Evolutionary conservation across 2,113 vertebrate species (phyloP).

Genomic region (Agelaius phoeniceus): DNA sequence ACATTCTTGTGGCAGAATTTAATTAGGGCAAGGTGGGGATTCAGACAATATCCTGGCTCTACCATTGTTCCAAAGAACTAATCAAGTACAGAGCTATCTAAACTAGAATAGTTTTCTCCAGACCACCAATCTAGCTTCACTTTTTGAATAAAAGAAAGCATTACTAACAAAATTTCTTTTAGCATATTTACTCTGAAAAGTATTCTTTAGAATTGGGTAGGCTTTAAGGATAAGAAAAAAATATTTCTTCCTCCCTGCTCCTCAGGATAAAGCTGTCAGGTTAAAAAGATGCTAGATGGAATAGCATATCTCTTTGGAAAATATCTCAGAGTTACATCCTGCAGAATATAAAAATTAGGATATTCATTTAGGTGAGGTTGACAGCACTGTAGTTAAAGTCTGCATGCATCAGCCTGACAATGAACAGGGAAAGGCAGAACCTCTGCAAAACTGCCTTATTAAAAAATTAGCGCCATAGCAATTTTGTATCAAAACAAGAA

Average conservation of each 20-base stretch:
- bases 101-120: conserved; percentile 23
- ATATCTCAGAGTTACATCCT: not conserved
- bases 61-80: conserved; percentile 38
- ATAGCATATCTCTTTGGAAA: not conserved
- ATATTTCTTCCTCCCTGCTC: not conserved
- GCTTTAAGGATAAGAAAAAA: not conserved
- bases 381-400: not conserved
- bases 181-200: conserved; percentile 12
- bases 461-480: not conserved
- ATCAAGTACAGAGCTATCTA: conserved; percentile 62
- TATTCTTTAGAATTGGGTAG: not conserved
- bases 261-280: not conserved
- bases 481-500: not conserved
- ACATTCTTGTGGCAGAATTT: conserved; percentile 59
- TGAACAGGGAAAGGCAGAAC: not conserved
- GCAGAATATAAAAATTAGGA: not conserved
- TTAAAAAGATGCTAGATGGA: not conserved
- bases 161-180: not conserved
- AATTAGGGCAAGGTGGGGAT: conserved; percentile 59
- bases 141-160: conserved; percentile 55
- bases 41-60: conserved; percentile 57
- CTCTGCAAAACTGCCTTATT: not conserved
- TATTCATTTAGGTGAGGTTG: not conserved
- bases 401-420: not conserved
- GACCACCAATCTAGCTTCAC: conserved; percentile 64